Evolutionary conservation across 2,113 vertebrate species (phyloP).

Genomic region (Amia ocellicauda): DNA sequence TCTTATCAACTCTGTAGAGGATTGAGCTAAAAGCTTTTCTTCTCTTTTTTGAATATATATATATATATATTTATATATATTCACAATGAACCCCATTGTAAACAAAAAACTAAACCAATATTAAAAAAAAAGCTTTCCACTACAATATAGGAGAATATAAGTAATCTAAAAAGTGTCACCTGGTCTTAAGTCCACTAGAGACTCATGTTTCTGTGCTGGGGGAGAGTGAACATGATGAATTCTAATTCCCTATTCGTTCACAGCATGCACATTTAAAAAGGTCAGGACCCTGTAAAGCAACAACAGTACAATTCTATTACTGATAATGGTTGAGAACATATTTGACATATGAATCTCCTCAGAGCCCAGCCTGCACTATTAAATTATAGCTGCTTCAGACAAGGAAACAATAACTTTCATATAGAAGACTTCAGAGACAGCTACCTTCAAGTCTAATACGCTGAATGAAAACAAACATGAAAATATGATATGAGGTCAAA

Average conservation of each 20-base stretch:
- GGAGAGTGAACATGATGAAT: not conserved
- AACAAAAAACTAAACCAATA: too few species aligned
- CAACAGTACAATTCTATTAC: constrained; percentile 8
- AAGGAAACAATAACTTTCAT: constrained; percentile 58
- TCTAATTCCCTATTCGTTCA: not conserved
- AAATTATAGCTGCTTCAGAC: constrained; percentile 46
- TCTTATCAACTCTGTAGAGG: too few species aligned
- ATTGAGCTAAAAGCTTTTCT: too few species aligned
- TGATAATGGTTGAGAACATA: not conserved
- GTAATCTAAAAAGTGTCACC: not conserved
- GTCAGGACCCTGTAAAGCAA: not conserved
- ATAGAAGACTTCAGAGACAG: constrained; percentile 39
- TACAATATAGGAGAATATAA: not conserved
- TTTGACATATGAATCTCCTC: constrained; percentile 4
- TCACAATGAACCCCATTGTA: too few species aligned
- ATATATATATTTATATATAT: too few species aligned
- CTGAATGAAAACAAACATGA: not conserved
- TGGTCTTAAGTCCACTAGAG: not conserved
- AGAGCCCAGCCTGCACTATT: constrained; percentile 42
- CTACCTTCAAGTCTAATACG: not conserved
- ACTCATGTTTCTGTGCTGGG: not conserved
- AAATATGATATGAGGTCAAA: too few species aligned
- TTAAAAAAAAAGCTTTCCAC: too few species aligned
- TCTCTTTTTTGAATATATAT: too few species aligned
- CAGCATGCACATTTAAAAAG: not conserved